A percentile compares a stretch with the other conserved stretches of the same genome.
These are phyloP conservation scores for Silvanus unidentatus DNA, from an alignment of 2,888 invertebrate species.

Conservation along the genomic window DNA sequence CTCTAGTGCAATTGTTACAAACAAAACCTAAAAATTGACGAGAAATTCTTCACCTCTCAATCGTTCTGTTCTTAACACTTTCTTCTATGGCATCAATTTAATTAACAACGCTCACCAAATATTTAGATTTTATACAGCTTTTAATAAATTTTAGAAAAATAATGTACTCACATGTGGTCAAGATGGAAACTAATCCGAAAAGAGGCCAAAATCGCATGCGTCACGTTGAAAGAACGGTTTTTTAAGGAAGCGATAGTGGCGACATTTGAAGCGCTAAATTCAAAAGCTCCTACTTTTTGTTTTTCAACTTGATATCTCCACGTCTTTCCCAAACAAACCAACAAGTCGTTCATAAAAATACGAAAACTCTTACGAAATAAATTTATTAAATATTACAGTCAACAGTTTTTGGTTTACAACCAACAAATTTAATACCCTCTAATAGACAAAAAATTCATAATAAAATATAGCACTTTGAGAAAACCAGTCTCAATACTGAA, in stretches of 20 bases:
- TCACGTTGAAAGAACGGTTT: slow-evolving; percentile 33
- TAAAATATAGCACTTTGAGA: too few species aligned
- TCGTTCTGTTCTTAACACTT: slow-evolving; percentile 1
- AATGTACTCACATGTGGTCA: slow-evolving; percentile 83
- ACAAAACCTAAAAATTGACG: slow-evolving; percentile 22
- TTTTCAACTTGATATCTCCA: too few species aligned
- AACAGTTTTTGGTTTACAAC: too few species aligned
- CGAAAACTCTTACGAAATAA: too few species aligned
- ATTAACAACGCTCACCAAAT: not conserved
- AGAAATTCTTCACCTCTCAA: not conserved
- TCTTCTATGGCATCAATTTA: not conserved
- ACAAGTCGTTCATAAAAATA: too few species aligned
- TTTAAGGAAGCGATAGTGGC: slow-evolving; percentile 23
- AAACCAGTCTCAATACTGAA: too few species aligned
- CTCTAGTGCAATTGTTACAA: slow-evolving; percentile 36
- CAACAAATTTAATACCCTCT: too few species aligned
- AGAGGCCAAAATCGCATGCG: slow-evolving; percentile 71
- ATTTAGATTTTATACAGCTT: too few species aligned
- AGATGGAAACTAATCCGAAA: slow-evolving; percentile 81
- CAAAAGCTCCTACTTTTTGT: too few species aligned
- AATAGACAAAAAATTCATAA: too few species aligned
- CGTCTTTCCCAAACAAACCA: too few species aligned
- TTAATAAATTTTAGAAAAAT: slow-evolving; percentile 42
- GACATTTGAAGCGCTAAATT: slow-evolving; percentile 27
- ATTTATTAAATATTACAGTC: too few species aligned